These are phyloP conservation scores for Napeogenes sylphis DNA, from an alignment of 2,888 invertebrate species.

Conservation along the genomic window DNA sequence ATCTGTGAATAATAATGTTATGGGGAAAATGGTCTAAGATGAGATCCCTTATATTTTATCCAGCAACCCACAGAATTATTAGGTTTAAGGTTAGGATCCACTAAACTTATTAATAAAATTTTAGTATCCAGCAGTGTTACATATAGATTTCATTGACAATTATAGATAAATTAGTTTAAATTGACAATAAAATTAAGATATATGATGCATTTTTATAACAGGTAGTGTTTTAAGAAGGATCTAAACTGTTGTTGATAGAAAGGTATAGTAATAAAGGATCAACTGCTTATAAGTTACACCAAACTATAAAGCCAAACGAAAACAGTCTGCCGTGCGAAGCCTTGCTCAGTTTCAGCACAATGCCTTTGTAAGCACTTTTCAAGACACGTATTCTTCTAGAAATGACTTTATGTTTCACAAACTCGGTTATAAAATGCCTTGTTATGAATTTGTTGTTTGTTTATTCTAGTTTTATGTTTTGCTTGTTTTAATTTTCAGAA, in stretches of 20 bases:
- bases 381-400: conserved; percentile 25
- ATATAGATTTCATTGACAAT: no score
- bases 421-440: conserved; percentile 7
- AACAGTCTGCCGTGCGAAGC: conserved; percentile 25
- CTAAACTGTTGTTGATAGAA: not conserved
- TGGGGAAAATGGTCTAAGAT: no score
- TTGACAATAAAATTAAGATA: no score
- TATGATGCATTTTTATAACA: no score
- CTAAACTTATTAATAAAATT: no score
- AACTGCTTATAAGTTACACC: conserved; percentile 11
- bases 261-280: not conserved
- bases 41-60: no score
- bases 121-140: no score
- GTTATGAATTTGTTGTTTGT: not conserved
- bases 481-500: not conserved
- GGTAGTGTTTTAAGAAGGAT: no score
- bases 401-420: conserved; percentile 13
- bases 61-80: no score
- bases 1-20: no score
- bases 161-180: no score
- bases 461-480: conserved; percentile 1
- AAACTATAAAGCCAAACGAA: conserved; percentile 27
- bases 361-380: conserved; percentile 33
- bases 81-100: no score
- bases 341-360: conserved; percentile 22